Base-by-base conservation (phyloP, 2,888 invertebrate genomes). In the Caenorhabditis zanzibari region DNA sequence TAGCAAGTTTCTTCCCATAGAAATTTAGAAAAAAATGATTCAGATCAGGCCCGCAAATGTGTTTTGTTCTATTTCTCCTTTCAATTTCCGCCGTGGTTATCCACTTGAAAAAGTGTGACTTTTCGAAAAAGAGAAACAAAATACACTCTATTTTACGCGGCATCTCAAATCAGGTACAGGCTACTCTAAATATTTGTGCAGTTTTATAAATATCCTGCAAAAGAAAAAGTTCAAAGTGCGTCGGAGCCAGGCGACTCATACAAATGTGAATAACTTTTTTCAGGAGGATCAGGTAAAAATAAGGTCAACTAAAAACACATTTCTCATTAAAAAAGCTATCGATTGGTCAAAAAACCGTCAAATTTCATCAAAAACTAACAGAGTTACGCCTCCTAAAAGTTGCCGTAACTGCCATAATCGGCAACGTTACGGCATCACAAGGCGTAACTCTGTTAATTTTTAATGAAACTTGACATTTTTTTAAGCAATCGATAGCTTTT, bases 101-200 rank as follows among this genome's bases (percentile, higher is more conserved):
- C 68, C 68, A 68, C 68, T 68, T 68, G 68, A 54, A 54, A 54
- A 38, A 68, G 68, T 68, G 68, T 49, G 54, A 68, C 24, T 54
- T 54, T 54, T 44, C 41, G 38, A 68, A 54, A 38, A 49, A 47
- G 47, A 47, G 47, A 47, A 19, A 68, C 52, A 68, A 54, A 68
- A 68, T 38, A 7, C 38, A 68, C 52, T 54, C 54, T 7, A 6
- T 19, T 47, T n/a, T n/a, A 12, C 19, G 6, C 47, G 47, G 47
- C 52, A 35, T 52, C 32, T 61, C 59, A 41, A 44, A 63, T 63
- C 63, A 44, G 44, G 22, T 24, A 68, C 35, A 68, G 54, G 54
- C 54, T 54, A 41, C 7, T 54, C 26, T 49, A 38, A 52, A 35
- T 54, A 54, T 68, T 68, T 38, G 38, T 63, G 41, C 35, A 59